These are phyloP conservation scores for Amorpha juglandis DNA, from an alignment of 2,888 invertebrate species.

Conservation along the genomic window DNA sequence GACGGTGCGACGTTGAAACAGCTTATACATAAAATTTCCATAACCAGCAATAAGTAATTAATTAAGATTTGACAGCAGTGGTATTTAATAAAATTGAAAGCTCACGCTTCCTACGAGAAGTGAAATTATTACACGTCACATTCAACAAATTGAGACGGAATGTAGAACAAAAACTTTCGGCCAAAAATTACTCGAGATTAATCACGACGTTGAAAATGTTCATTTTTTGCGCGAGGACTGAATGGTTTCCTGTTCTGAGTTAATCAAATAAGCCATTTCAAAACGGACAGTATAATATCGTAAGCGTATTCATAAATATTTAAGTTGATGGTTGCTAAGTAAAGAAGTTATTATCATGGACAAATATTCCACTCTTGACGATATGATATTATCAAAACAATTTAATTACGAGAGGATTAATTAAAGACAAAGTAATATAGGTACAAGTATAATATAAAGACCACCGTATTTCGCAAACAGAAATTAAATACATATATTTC, in stretches of 20 bases:
- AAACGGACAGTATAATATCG: not conserved
- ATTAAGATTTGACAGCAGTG: not conserved
- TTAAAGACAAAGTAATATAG: not conserved
- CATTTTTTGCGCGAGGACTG: not conserved
- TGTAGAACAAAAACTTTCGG: conserved; percentile 18
- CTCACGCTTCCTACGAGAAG: not conserved
- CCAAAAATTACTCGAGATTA: conserved; percentile 3
- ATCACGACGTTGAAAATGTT: not conserved
- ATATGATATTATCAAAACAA: not conserved
- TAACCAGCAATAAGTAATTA: not conserved
- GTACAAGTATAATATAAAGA: not conserved
- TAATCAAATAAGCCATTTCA: not conserved
- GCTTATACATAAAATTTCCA: not conserved
- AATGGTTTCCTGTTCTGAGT: not conserved
- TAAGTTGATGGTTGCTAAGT: not conserved
- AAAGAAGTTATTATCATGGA: not conserved
- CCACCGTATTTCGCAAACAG: not conserved
- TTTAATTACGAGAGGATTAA: not conserved
- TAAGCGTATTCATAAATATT: not conserved
- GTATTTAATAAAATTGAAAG: not conserved
- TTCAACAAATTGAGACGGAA: not conserved
- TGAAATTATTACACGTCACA: conserved; percentile 12
- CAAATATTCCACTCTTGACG: not conserved
- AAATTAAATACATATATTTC: no score
- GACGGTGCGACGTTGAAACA: no score